Percentiles rank a stretch among this genome's conserved stretches.
Evolutionary conservation across 1,140 invertebrate genomes (phyloP).

Genomic region (Tetragnatha versicolor): DNA sequence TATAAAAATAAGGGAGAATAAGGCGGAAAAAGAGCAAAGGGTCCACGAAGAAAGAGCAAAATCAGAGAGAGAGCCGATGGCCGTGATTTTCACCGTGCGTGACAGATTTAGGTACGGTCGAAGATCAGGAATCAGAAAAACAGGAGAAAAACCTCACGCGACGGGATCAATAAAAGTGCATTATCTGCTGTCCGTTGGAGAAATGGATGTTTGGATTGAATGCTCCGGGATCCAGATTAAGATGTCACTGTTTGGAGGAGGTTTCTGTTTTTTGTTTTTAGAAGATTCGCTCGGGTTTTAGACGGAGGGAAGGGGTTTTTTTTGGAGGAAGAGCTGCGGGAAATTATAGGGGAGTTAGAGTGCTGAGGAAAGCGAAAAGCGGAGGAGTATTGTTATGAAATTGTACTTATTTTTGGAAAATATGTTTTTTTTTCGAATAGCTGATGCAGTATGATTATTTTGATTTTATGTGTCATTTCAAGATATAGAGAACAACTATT

Average conservation of each 20-base stretch:
- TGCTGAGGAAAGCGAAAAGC: too few relatives aligned
- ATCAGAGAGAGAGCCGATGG: conserved; percentile 3
- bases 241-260: conserved; percentile 29
- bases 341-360: too few relatives aligned
- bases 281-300: too few relatives aligned
- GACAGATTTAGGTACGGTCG: conserved; percentile 41
- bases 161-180: conserved; percentile 45
- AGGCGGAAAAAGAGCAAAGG: background rate
- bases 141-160: conserved; percentile 23
- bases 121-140: conserved; percentile 31
- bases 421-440: too few relatives aligned
- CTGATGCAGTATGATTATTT: too few relatives aligned
- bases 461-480: too few relatives aligned
- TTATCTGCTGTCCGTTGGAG: conserved; percentile 33
- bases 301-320: too few relatives aligned
- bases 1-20: background rate
- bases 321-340: too few relatives aligned
- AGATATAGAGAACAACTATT: too few relatives aligned
- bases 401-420: too few relatives aligned
- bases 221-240: conserved; percentile 29
- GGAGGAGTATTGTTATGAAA: too few relatives aligned
- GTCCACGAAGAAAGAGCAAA: background rate
- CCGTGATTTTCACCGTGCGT: conserved; percentile 44
- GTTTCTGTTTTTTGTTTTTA: too few relatives aligned
- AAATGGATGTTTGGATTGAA: conserved; percentile 43